Conservation (phyloP, 2,888 invertebrate genomes). For the Leptinotarsa haldemani region DNA sequence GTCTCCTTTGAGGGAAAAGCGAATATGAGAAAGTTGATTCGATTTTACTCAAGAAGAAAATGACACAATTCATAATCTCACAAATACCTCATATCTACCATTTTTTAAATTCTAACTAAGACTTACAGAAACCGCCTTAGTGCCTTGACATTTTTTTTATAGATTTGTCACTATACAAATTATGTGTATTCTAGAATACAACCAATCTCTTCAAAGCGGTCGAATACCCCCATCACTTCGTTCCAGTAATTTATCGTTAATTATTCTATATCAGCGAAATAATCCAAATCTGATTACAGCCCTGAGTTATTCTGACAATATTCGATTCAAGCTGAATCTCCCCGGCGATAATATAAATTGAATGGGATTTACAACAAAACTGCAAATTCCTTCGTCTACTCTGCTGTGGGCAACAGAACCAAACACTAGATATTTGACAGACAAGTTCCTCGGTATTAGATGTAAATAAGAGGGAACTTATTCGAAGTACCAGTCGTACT, state of each 20-base stretch:
- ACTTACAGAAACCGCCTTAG: no score
- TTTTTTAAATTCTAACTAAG: no score
- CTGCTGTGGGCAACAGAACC: slow-evolving; percentile 23
- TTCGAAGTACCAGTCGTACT: slow-evolving; percentile 19
- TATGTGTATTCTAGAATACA: no score
- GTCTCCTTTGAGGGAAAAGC: no score
- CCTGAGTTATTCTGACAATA: slow-evolving; percentile 27
- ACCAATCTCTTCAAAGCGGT: no score
- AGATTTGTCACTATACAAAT: no score
- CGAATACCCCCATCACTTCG: no score
- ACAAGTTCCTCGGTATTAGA: slow-evolving; percentile 25
- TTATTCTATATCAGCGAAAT: background rate
- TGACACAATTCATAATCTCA: no score
- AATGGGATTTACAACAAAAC: slow-evolving; percentile 43
- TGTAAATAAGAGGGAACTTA: slow-evolving; percentile 30
- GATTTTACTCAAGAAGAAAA: no score
- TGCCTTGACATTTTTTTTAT: no score
- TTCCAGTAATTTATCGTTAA: background rate
- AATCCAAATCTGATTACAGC: slow-evolving; percentile 26
- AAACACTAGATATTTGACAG: slow-evolving; percentile 27
- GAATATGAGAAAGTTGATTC: no score
- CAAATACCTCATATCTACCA: no score
- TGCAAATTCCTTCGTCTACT: slow-evolving; percentile 34
- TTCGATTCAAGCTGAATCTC: slow-evolving; percentile 28
- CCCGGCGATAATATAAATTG: slow-evolving; percentile 39